These are phyloP conservation scores for Euborellia annulipes DNA, from an alignment of 1,140 invertebrate species.

Conservation along the genomic window DNA sequence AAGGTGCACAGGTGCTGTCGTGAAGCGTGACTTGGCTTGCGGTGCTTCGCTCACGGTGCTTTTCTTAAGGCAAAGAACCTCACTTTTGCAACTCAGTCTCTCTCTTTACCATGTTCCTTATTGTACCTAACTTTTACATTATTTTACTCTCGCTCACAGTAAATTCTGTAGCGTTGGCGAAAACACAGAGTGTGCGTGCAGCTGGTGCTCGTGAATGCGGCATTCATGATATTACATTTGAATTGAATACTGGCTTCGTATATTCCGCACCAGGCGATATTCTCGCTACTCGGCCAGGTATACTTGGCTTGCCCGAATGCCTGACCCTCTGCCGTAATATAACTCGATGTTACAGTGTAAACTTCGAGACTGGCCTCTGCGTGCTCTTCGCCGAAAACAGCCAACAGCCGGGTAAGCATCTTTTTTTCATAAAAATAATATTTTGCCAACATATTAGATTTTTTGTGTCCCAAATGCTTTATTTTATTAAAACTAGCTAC, in stretches of 20 bases:
- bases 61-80: too few relatives aligned
- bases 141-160: too few relatives aligned
- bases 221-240: slow-evolving; percentile 26
- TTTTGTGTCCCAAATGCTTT: not conserved
- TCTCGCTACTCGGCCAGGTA: slow-evolving; percentile 29
- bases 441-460: not conserved
- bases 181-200: too few relatives aligned
- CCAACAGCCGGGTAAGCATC: slow-evolving; percentile 23
- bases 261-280: slow-evolving; percentile 30
- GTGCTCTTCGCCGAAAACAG: slow-evolving; percentile 29
- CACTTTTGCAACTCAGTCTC: too few relatives aligned
- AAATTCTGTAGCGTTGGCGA: too few relatives aligned
- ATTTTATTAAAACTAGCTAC: not conserved
- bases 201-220: slow-evolving; percentile 7
- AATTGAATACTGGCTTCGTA: slow-evolving; percentile 34
- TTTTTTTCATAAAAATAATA: not conserved
- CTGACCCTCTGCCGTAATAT: slow-evolving; percentile 28
- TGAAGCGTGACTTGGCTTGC: too few relatives aligned
- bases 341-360: slow-evolving; percentile 28
- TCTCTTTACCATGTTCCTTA: too few relatives aligned
- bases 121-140: too few relatives aligned
- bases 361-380: slow-evolving; percentile 37
- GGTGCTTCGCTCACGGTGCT: too few relatives aligned
- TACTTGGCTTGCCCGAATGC: slow-evolving; percentile 32
- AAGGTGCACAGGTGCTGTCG: too few relatives aligned